These are phyloP conservation scores for Colostygia pectinataria DNA, from an alignment of 2,888 invertebrate species.

Conservation along the genomic window DNA sequence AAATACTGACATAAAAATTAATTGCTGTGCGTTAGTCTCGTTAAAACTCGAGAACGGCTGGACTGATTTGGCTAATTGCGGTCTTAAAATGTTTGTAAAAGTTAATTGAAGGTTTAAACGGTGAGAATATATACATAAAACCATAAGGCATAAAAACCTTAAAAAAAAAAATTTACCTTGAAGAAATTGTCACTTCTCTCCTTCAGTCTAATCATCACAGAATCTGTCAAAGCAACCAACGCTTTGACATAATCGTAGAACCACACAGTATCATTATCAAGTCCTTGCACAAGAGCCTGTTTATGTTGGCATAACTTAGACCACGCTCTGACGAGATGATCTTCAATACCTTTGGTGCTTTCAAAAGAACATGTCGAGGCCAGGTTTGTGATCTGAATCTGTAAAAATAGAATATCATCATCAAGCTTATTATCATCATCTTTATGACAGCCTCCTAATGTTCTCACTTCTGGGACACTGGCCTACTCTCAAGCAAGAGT, in stretches of 20 bases:
- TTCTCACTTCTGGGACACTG: no score
- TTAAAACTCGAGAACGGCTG: no score
- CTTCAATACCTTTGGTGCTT: slow-evolving; percentile 43
- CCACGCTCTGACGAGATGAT: slow-evolving; percentile 52
- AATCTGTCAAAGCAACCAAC: slow-evolving; percentile 47
- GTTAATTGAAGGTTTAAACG: no score
- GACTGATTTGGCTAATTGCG: no score
- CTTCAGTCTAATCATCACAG: slow-evolving; percentile 40
- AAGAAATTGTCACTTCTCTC: slow-evolving; percentile 41
- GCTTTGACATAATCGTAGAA: slow-evolving; percentile 53
- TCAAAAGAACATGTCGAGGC: slow-evolving; percentile 52
- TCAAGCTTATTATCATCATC: no score
- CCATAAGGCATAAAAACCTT: no score
- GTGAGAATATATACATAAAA: no score
- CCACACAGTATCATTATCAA: slow-evolving; percentile 47
- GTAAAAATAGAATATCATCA: slow-evolving; percentile 31
- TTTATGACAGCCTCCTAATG: no score
- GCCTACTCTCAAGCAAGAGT: no score
- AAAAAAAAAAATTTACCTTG: slow-evolving; percentile 43
- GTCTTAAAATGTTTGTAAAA: no score
- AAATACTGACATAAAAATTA: no score
- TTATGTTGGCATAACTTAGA: slow-evolving; percentile 50
- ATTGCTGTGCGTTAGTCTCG: no score
- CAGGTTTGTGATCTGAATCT: slow-evolving; percentile 55
- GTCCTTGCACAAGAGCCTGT: slow-evolving; percentile 25